Base-by-base conservation (phyloP, 2,797 vertebrate genomes). In the Xenentodon cancila region DNA sequence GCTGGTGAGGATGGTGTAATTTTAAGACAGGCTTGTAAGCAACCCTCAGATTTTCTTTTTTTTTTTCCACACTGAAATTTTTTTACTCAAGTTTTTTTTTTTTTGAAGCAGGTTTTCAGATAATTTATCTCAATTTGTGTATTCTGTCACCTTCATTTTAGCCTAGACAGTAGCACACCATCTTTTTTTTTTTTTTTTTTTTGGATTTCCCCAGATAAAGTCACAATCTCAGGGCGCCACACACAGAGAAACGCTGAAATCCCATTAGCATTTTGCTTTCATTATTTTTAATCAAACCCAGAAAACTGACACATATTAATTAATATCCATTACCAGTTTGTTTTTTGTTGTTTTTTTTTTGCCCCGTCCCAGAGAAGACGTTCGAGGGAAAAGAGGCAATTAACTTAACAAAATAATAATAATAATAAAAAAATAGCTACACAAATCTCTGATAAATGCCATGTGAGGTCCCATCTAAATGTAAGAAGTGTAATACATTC, bases 241-340 rank as follows among this genome's bases (percentile, higher is more conserved):
- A 92, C 90, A 91, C 88, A 82, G 79, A 80, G 85, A 91, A 89
- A 90, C 82, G 76, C 76, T 64, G 71, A 83, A 89, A 93, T 77
- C 86, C 89, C 82, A 94, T 93, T 93, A 93, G 89, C 88, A 77
- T 89, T 89, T 89, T 66, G 77, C 91, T 91, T 90, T 90, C 91
- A 93, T 93, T 92, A 91, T 88, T 93, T 93, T 92, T 92, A 92
- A 94, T 94, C 92, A 93, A 92, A 93, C 88, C 86, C 76, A 78
- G 76, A 89, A 92, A 93, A 92, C 64, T 89, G 91, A 93, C 92
- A 93, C 82, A 77, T 92, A 93, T 92, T 93, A 93, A 93, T 92
- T 93, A 93, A 92, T 93, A 93, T 91, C 90, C 87, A 92, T 92
- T 93, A 92, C 80, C 82, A 76, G 77, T 79, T 85, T 85, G 86